Evolutionary conservation across 2,888 invertebrate genomes (phyloP), one percentile per base, ranked within the genome.

Genomic region (Penaeus monodon): DNA sequence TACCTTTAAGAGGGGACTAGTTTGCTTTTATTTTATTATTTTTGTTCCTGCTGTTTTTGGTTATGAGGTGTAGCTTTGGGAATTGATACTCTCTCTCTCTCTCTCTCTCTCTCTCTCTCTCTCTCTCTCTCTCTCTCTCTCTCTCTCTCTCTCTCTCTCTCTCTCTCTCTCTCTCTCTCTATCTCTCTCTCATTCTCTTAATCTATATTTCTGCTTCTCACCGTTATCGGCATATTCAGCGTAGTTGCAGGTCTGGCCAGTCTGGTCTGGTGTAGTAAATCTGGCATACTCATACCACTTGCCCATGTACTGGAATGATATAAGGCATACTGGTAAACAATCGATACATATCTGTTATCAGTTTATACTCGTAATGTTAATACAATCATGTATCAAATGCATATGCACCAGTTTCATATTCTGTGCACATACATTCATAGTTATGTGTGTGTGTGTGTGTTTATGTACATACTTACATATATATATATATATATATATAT

Each of bases 181-280:
- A n/a, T 70, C 24, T 70, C 70, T 70, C 70, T 70, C 49, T 57
- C 17, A 4, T n/a, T n/a, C 44, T 22, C 27, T 6, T 3, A n/a
- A 22, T 44, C n/a, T 27, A 12, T n/a, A 20, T 79, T 17, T 57
- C n/a, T 79, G 6, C 12, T 22, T 49, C 33, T 79, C 29, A 83
- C 87, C 79, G 27, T 68, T 81, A 57, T 81, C 82, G 27, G 33
- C 33, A 66, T 86, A 86, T 64, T 86, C 86, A 57, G 86, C 86
- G 29, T 68, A 86, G 77, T 86, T 86, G 63, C 86, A 86, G 20
- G 68, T 81, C 57, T 86, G 86, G 14, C 68, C 81, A 2, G 4
- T 14, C n/a, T 86, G 49, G 57, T 77, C 63, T 17, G 1, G 14
- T 27, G 68, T 81, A 17, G 57, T 12, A 66, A 81, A 76, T 33